Evolutionary conservation across 2,113 vertebrate species (phyloP).

Genomic region (Mus musculus): DNA sequence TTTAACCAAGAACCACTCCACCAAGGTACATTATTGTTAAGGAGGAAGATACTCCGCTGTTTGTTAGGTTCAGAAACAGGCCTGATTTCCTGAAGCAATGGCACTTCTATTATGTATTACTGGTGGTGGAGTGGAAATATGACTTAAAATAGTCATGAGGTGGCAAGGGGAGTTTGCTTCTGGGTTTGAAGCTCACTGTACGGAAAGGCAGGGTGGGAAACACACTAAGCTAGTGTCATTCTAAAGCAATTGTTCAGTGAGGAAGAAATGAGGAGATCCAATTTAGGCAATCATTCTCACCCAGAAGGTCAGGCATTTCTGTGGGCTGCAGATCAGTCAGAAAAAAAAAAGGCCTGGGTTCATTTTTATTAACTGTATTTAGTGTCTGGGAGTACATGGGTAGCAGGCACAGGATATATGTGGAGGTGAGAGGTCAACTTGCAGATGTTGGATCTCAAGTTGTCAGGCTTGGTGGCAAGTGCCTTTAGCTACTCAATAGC

Average conservation of each 20-base stretch:
- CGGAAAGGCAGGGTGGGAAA: neutral
- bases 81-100: slow-evolving; percentile 32
- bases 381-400: neutral
- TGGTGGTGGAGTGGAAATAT: neutral
- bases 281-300: neutral
- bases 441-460: neutral
- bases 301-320: neutral
- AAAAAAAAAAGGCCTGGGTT: neutral
- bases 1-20: slow-evolving; percentile 27
- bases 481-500: neutral
- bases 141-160: neutral
- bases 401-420: neutral
- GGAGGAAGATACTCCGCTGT: neutral
- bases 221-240: neutral
- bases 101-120: neutral
- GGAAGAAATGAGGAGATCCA: slow-evolving; percentile 34
- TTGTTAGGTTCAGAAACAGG: slow-evolving; percentile 5
- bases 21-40: neutral
- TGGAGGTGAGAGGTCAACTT: neutral
- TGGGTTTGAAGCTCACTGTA: slow-evolving; percentile 25
- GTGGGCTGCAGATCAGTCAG: neutral
- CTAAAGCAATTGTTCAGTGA: slow-evolving; percentile 45
- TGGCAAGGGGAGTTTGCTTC: neutral
- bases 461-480: neutral
- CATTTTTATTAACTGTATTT: neutral